phyloP scores from a whole-genome alignment of 2,113 vertebrate species.

The Corythornis cristatus region DNA sequence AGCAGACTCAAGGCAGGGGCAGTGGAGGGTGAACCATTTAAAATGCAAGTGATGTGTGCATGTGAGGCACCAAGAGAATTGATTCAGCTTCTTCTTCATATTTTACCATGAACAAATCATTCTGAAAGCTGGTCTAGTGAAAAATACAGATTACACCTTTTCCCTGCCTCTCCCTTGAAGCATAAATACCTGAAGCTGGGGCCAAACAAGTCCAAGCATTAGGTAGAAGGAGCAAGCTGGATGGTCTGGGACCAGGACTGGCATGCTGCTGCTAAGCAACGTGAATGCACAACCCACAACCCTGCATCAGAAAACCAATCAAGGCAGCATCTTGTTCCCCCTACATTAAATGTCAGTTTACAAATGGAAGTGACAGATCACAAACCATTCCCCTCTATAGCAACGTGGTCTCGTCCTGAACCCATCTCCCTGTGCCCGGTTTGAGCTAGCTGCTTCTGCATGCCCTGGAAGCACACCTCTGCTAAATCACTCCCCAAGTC shows the following conservation, averaged over 20 bases:
- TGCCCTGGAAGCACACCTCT: slow-evolving; percentile 10
- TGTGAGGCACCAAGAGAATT: neutral
- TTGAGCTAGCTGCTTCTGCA: neutral
- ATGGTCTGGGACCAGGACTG: neutral
- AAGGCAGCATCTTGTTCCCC: neutral
- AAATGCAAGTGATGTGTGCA: neutral
- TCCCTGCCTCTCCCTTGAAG: neutral
- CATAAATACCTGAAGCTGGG: neutral
- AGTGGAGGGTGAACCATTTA: neutral
- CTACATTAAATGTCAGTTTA: neutral
- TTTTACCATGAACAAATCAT: neutral
- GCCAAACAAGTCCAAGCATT: neutral
- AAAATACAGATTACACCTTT: neutral
- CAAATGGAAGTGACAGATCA: slow-evolving; percentile 23
- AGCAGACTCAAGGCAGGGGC: neutral
- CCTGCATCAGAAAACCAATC: neutral
- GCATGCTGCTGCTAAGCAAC: slow-evolving; percentile 42
- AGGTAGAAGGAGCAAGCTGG: neutral
- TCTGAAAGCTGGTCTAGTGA: accelerated
- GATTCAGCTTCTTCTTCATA: accelerated
- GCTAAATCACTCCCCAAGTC: slow-evolving; percentile 58
- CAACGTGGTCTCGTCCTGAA: neutral
- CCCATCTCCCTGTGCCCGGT: neutral
- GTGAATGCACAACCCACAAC: neutral
- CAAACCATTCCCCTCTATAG: neutral